Base-by-base conservation (phyloP, 2,113 vertebrate species). In the Anhinga anhinga region DNA sequence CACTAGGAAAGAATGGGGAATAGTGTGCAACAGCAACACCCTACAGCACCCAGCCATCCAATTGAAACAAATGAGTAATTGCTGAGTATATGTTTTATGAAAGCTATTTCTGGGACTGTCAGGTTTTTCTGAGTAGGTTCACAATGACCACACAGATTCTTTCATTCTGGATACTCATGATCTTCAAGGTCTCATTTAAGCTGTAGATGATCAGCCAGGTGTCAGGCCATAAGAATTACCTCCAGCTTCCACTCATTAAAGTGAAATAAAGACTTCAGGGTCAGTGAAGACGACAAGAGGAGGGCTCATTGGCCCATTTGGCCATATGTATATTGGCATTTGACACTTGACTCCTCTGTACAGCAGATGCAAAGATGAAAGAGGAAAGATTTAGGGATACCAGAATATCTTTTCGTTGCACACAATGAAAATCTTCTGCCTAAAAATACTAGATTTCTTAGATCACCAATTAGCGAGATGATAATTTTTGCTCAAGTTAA, bases 21-120 rank as follows among this genome's bases (percentile, higher is more conserved):
- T 12, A 58, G 15, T 7, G n/a, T 42, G 22, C 8, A 36, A 19
- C 1, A 66, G 11, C 11, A 50, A 9, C 26, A 80, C 15, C 7
- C 36, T 1, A 2, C 9, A 45, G 22, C 27, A 63, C 23, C 2
- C 29, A 45, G 4, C 30, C 13, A 66, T 47, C 13, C 3, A 2
- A 23, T 0, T 42, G 44, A 58, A 76, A 66, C 55, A 91, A 84
- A 77, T 5, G 0, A 92, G 15, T 36, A 53, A 55, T 16, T 83
- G 10, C 15, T 50, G 27, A 62, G 23, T 42, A 32, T 50, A 2
- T 70, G 25, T 62, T 69, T 82, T 23, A 70, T 36, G 9, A 72
- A 86, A 20, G 11, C 12, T 83, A 2, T 42, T 88, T 88, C 67
- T 82, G 66, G 15, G 23, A 44, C 15, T n/a, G 19, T 30, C 26